Conservation (phyloP, 2,113 vertebrate genomes). For the Tamias sibiricus region DNA sequence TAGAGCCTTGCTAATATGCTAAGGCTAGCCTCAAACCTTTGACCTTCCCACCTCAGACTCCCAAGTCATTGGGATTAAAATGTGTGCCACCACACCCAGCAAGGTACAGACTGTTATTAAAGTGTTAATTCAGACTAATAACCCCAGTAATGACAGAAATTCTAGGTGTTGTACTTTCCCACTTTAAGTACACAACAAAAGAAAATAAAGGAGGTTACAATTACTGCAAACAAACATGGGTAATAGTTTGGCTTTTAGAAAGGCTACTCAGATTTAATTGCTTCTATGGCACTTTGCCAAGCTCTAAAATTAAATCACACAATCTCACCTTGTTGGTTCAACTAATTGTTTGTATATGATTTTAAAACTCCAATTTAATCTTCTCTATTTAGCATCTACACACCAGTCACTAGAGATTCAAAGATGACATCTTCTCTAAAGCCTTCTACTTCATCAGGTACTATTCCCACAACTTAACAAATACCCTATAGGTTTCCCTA, state of each 20-base stretch:
- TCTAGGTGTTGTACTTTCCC: neutral
- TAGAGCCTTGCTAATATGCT: too few species aligned
- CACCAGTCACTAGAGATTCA: neutral
- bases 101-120: neutral
- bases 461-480: neutral
- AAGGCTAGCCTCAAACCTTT: neutral
- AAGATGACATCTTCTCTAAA: neutral
- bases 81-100: neutral
- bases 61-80: neutral
- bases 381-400: neutral
- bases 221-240: constrained; percentile 4
- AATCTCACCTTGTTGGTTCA: constrained; percentile 12
- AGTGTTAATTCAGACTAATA: constrained; percentile 50
- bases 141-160: neutral
- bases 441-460: neutral
- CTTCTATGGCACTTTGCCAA: constrained; percentile 2
- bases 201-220: neutral
- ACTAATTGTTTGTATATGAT: neutral
- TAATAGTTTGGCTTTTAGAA: constrained; percentile 44
- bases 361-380: constrained; percentile 30
- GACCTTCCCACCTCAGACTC: neutral
- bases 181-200: neutral
- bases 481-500: neutral
- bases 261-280: neutral
- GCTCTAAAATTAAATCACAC: constrained; percentile 37